Conservation (phyloP, 2,888 invertebrate species). For the Pantelozetes paolii region DNA sequence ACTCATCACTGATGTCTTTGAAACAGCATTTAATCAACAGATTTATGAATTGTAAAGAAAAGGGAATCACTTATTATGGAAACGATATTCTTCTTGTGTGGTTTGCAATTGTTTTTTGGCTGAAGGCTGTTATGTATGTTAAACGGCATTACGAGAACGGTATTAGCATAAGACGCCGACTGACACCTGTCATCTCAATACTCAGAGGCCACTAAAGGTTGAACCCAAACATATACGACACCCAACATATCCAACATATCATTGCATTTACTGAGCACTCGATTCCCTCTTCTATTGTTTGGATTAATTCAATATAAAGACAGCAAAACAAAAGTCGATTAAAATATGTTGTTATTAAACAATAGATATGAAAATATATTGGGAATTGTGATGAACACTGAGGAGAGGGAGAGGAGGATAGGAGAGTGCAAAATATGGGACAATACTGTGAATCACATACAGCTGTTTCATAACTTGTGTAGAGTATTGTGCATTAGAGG, state of each 20-base stretch:
- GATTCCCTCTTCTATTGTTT: not conserved
- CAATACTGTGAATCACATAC: conserved; percentile 28
- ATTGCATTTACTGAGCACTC: not conserved
- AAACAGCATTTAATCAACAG: not conserved
- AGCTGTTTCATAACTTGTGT: conserved; percentile 9
- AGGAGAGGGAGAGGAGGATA: not conserved
- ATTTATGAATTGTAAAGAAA: not conserved
- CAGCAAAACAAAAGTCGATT: conserved; percentile 19
- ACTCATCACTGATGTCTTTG: conserved; percentile 10
- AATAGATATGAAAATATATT: conserved; percentile 5
- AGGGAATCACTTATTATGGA: conserved; percentile 18
- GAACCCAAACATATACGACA: not conserved
- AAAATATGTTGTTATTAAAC: conserved; percentile 26
- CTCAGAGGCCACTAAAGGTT: conserved; percentile 12
- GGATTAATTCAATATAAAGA: not conserved
- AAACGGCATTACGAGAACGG: conserved; percentile 14
- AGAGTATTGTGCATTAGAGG: conserved; percentile 9
- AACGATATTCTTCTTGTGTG: conserved; percentile 21
- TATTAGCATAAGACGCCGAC: conserved; percentile 11
- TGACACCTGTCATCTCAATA: conserved; percentile 31
- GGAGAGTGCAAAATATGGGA: not conserved
- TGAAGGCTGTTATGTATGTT: conserved; percentile 4
- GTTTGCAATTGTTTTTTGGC: conserved; percentile 23
- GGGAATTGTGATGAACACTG: not conserved
- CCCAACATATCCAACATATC: not conserved